Evolutionary conservation across 2,888 invertebrate genomes (phyloP).

Genomic region (Orthosia gothica): DNA sequence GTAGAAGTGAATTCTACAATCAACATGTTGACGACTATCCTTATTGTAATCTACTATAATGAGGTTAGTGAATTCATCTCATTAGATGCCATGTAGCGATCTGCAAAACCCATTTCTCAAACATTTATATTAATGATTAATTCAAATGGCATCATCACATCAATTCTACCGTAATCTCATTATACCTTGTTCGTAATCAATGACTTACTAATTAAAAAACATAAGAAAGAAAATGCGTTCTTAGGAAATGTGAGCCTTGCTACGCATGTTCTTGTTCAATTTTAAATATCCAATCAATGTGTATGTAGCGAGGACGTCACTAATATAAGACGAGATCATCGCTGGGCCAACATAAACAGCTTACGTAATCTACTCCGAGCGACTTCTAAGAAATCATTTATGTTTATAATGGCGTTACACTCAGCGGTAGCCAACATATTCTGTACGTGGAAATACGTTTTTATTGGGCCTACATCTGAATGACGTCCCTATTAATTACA

Average conservation of each 20-base stretch:
- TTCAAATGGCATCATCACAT: conserved; percentile 35
- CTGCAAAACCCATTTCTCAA: conserved; percentile 29
- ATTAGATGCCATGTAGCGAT: neutral
- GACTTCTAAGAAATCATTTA: conserved; percentile 84
- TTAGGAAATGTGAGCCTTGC: conserved; percentile 34
- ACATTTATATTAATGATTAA: conserved; percentile 35
- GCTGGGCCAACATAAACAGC: conserved; percentile 73
- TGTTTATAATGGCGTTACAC: conserved; percentile 80
- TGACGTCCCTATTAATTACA: conserved; percentile 84
- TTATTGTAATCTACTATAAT: neutral
- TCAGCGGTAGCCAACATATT: conserved; percentile 77
- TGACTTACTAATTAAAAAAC: conserved; percentile 48
- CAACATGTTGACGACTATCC: neutral
- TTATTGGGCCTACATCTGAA: conserved; percentile 70
- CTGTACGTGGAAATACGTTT: conserved; percentile 80
- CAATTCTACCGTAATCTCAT: conserved; percentile 51
- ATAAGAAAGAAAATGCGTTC: conserved; percentile 45
- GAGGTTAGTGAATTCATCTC: neutral
- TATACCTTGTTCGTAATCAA: conserved; percentile 49
- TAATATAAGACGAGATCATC: conserved; percentile 73
- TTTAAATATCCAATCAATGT: conserved; percentile 62
- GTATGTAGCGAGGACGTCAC: conserved; percentile 62
- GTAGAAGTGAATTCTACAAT: neutral
- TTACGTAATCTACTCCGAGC: conserved; percentile 85
- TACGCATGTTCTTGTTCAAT: conserved; percentile 36